A percentile compares a stretch with the other conserved stretches of the same genome.
phyloP scores from a whole-genome alignment of 2,113 vertebrate species.

The Turnix velox region DNA sequence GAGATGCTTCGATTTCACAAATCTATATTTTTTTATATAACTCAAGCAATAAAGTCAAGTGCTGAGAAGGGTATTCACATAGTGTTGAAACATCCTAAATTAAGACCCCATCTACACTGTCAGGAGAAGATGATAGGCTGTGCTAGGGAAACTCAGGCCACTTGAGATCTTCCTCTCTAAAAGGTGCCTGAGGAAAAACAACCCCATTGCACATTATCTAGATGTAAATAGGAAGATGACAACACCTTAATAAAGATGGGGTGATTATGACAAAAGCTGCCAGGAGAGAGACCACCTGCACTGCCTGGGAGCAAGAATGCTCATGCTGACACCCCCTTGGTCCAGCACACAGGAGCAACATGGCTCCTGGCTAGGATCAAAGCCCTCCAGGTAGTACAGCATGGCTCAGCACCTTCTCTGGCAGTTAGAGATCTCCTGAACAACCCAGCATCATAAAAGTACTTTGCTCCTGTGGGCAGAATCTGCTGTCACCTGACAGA shows the following conservation, averaged over 20 bases:
- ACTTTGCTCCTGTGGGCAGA: neutral
- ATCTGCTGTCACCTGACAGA: neutral
- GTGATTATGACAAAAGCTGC: neutral
- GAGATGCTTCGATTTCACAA: neutral
- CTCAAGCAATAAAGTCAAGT: neutral
- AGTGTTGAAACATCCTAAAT: neutral
- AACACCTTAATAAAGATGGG: neutral
- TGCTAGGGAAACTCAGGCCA: neutral
- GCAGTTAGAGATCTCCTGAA: neutral
- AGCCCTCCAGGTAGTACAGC: neutral
- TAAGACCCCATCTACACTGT: neutral
- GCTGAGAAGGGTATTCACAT: neutral
- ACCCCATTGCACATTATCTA: neutral
- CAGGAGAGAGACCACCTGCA: fast-evolving
- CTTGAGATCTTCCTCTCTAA: neutral
- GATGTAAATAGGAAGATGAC: neutral
- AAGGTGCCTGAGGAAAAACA: neutral
- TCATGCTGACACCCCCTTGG: no score
- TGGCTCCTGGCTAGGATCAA: neutral
- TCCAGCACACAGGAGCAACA: neutral
- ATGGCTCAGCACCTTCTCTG: neutral
- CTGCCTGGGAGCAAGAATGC: neutral
- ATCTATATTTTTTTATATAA: neutral
- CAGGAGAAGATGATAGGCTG: neutral
- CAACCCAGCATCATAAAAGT: neutral